These are phyloP conservation scores for Globodera ellingtonae DNA, from an alignment of 1,140 invertebrate genomes.

Conservation along the genomic window DNA sequence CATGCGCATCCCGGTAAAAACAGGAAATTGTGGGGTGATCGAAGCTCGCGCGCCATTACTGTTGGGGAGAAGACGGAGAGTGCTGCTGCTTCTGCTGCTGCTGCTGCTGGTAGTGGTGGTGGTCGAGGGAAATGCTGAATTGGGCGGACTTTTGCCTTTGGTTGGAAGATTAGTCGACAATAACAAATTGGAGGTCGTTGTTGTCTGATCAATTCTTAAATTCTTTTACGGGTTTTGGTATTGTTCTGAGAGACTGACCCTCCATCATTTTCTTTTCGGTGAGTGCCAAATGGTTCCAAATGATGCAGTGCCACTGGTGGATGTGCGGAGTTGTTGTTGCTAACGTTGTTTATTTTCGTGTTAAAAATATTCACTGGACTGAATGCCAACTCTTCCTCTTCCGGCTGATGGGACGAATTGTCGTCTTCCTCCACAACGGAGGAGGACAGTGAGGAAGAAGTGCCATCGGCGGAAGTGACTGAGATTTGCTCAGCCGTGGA, in stretches of 20 bases:
- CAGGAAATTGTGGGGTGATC: slow-evolving; percentile 23
- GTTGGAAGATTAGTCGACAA: neutral
- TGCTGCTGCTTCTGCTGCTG: neutral
- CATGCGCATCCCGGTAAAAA: slow-evolving; percentile 27
- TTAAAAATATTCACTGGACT: neutral
- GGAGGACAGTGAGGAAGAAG: neutral
- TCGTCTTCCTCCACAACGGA: slow-evolving; percentile 1
- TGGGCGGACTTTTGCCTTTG: neutral
- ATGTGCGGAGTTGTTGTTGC: neutral
- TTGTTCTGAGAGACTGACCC: neutral
- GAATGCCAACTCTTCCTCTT: slow-evolving; percentile 9
- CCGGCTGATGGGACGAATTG: neutral
- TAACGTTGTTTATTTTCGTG: neutral
- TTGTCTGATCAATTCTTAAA: neutral
- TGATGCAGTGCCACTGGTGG: neutral
- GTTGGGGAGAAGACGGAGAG: neutral
- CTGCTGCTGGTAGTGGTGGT: neutral
- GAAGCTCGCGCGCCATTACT: neutral
- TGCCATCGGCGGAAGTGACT: neutral
- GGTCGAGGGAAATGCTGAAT: neutral
- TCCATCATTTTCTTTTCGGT: neutral
- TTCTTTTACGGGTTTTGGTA: neutral
- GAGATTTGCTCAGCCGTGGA: neutral
- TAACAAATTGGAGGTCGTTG: neutral
- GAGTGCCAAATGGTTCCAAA: neutral